A percentile compares a stretch with the other conserved stretches of the same genome.
Evolutionary conservation across 2,113 vertebrate genomes (phyloP).

Genomic region (Myanophis thanlyinensis): DNA sequence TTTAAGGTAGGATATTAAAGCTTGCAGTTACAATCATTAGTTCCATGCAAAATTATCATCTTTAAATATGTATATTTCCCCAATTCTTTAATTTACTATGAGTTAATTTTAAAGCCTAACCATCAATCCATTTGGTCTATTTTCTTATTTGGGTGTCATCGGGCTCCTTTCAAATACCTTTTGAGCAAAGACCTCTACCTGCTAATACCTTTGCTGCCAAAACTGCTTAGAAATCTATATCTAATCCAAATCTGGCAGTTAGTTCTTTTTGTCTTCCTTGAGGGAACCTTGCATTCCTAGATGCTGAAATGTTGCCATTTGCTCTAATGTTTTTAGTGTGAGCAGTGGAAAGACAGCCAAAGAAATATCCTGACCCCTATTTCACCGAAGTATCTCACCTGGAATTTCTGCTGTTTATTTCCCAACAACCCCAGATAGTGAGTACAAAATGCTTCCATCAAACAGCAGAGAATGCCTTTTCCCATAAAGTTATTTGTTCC

Average conservation of each 20-base stretch:
- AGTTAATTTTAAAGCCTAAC: constrained; percentile 27
- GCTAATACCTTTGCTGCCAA: constrained; percentile 54
- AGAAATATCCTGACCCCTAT: constrained; percentile 44
- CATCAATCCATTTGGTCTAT: constrained; percentile 48
- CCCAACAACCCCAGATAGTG: constrained; percentile 35
- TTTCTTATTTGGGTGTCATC: constrained; percentile 40
- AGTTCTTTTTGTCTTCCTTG: constrained; percentile 56
- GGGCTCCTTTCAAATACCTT: constrained; percentile 37
- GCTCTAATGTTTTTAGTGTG: constrained; percentile 59
- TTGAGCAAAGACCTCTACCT: constrained; percentile 42
- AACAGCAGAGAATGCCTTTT: constrained; percentile 54
- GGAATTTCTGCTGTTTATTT: constrained; percentile 55
- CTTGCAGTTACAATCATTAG: constrained; percentile 59
- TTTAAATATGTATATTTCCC: constrained; percentile 72
- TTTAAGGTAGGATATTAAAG: constrained; percentile 55
- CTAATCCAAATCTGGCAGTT: constrained; percentile 53
- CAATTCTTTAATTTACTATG: constrained; percentile 58
- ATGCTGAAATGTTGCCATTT: constrained; percentile 63
- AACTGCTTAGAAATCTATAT: constrained; percentile 53
- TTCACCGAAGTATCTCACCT: constrained; percentile 62
- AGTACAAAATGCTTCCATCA: constrained; percentile 60
- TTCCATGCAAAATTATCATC: constrained; percentile 62
- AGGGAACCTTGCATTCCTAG: constrained; percentile 55
- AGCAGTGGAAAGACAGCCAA: constrained; percentile 51
- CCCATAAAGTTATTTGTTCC: constrained; percentile 38